Conservation (phyloP, 2,888 invertebrate genomes). For the Nemotelus nigrinus region DNA sequence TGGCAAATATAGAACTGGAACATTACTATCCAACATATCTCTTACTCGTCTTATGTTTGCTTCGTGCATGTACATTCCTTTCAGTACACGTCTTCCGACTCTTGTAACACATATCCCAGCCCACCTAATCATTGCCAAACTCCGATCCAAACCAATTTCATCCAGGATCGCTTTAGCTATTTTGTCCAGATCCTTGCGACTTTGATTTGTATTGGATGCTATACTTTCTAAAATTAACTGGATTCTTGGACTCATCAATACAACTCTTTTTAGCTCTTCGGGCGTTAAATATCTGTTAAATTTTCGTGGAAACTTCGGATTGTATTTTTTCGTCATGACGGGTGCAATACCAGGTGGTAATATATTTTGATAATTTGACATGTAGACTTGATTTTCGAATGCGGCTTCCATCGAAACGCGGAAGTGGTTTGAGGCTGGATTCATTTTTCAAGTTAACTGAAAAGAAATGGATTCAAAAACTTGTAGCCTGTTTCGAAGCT, state of each 20-base stretch:
- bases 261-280: conserved; percentile 73
- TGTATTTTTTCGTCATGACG: conserved; percentile 67
- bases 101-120: conserved; percentile 83
- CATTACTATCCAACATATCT: conserved; percentile 70
- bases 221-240: conserved; percentile 67
- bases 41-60: conserved; percentile 75
- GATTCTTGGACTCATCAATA: conserved; percentile 74
- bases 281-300: conserved; percentile 72
- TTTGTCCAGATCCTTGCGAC: conserved; percentile 67
- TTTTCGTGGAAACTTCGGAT: conserved; percentile 73
- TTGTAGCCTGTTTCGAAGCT: too few species aligned
- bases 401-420: not conserved
- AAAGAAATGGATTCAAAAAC: too few species aligned
- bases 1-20: conserved; percentile 88
- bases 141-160: conserved; percentile 88
- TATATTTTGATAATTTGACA: conserved; percentile 61
- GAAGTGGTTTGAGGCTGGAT: not conserved
- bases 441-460: not conserved
- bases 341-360: conserved; percentile 61
- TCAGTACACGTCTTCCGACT: conserved; percentile 80
- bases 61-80: conserved; percentile 85
- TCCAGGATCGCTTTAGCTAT: conserved; percentile 76
- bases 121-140: conserved; percentile 82
- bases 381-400: conserved; percentile 53
- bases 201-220: conserved; percentile 59